These are phyloP conservation scores for Drosophila sulfurigaster DNA, from an alignment of 1,140 invertebrate genomes.

Conservation along the genomic window DNA sequence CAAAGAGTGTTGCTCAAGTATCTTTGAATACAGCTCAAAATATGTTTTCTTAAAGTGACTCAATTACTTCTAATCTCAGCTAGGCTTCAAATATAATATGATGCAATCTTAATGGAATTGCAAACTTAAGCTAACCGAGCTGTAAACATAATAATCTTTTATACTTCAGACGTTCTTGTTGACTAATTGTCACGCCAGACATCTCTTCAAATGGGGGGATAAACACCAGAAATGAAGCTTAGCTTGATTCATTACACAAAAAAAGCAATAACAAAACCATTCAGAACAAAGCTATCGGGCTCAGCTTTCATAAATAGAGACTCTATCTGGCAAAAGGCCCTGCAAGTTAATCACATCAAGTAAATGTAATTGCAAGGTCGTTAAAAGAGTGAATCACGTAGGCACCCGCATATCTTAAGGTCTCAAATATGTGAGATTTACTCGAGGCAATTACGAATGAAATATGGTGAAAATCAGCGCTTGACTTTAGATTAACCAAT, in stretches of 20 bases:
- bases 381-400: slow-evolving; percentile 28
- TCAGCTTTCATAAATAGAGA: slow-evolving; percentile 29
- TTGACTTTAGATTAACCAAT: slow-evolving; percentile 28
- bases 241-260: not conserved
- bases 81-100: too few relatives aligned
- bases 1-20: too few relatives aligned
- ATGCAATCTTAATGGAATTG: not conserved
- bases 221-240: not conserved
- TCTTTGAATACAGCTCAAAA: too few relatives aligned
- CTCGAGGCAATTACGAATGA: not conserved
- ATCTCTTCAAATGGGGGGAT: not conserved
- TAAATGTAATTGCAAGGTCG: slow-evolving; percentile 26
- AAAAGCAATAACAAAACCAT: not conserved
- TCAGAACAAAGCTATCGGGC: not conserved
- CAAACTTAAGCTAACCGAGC: not conserved
- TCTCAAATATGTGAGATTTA: slow-evolving; percentile 20
- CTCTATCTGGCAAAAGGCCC: slow-evolving; percentile 14
- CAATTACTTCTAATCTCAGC: not conserved
- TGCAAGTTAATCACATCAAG: not conserved
- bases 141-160: not conserved
- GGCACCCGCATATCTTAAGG: not conserved
- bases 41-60: not conserved
- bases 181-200: not conserved
- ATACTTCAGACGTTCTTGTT: not conserved
- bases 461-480: slow-evolving; percentile 5